Percentiles rank a stretch among this genome's conserved stretches.
These are phyloP conservation scores for Perca fluviatilis DNA, from an alignment of 2,113 vertebrate genomes.

Conservation along the genomic window DNA sequence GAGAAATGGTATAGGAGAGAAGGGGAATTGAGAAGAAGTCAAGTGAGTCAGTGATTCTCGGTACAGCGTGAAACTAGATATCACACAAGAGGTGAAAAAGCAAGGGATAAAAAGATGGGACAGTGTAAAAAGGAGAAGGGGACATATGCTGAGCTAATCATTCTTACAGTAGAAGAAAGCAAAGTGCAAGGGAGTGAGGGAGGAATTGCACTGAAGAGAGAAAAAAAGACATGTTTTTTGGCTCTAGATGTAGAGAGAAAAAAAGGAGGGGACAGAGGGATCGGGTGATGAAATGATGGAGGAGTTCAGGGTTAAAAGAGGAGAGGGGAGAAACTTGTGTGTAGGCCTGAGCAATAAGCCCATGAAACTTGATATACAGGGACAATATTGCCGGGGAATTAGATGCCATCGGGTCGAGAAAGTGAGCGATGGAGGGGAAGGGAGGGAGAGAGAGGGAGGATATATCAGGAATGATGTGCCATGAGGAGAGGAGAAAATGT, in stretches of 20 bases:
- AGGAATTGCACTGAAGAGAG: background rate
- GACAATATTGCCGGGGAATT: conserved; percentile 35
- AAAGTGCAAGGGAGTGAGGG: background rate
- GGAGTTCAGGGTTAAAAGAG: background rate
- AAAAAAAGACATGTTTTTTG: background rate
- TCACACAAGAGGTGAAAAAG: background rate
- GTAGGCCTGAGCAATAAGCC: conserved; percentile 12
- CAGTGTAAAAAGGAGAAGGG: background rate
- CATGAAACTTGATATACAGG: conserved; percentile 51
- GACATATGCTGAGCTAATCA: background rate
- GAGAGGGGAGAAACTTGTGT: background rate
- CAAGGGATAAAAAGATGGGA: background rate
- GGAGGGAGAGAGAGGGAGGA: background rate
- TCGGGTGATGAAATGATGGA: conserved; percentile 16
- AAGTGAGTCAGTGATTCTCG: background rate
- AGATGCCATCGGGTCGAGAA: conserved; percentile 35
- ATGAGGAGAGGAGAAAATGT: background rate
- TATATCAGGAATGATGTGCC: background rate
- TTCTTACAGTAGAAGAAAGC: background rate
- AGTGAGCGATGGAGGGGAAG: conserved; percentile 24
- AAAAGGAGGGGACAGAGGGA: background rate
- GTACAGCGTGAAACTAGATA: background rate
- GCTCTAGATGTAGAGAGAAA: background rate
- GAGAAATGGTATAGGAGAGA: background rate
- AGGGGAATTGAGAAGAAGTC: background rate